These are phyloP conservation scores for Stenodera caucasica DNA, from an alignment of 2,888 invertebrate genomes.

Conservation along the genomic window DNA sequence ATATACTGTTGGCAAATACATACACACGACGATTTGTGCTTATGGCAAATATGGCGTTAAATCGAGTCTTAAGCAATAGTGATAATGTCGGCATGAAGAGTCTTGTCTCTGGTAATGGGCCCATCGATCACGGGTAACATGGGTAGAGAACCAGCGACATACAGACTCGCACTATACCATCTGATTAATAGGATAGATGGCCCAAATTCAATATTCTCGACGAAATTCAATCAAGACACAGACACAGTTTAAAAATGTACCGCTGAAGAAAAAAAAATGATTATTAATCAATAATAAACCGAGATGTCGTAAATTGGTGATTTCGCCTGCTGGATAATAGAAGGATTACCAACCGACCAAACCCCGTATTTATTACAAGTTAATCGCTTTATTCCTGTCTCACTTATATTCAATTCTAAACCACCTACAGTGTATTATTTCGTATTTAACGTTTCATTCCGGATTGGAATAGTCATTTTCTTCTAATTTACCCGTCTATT, in stretches of 20 bases:
- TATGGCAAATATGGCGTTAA: conserved; percentile 34
- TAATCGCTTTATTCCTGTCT: conserved; percentile 46
- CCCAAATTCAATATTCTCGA: too few relatives aligned
- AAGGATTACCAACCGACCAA: conserved; percentile 34
- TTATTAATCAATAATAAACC: conserved; percentile 8
- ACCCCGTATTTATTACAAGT: conserved; percentile 43
- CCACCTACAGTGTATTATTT: conserved; percentile 46
- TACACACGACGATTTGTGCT: conserved; percentile 17
- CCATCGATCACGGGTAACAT: conserved; percentile 46
- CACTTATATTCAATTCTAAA: conserved; percentile 34
- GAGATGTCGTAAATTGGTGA: conserved; percentile 14
- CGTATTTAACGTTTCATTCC: conserved; percentile 36
- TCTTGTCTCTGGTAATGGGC: conserved; percentile 40
- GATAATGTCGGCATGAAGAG: conserved; percentile 43
- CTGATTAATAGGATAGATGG: conserved; percentile 41
- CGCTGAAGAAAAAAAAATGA: too few relatives aligned
- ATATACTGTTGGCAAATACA: background rate
- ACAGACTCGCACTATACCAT: conserved; percentile 36
- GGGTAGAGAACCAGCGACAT: conserved; percentile 33
- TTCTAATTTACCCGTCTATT: background rate
- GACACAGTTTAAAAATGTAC: too few relatives aligned
- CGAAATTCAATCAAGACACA: too few relatives aligned
- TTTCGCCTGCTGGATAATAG: conserved; percentile 35
- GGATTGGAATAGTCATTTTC: background rate
- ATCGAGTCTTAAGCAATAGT: conserved; percentile 33